phyloP scores from a whole-genome alignment of 2,113 vertebrate species.

The Sphaerodactylus townsendi region DNA sequence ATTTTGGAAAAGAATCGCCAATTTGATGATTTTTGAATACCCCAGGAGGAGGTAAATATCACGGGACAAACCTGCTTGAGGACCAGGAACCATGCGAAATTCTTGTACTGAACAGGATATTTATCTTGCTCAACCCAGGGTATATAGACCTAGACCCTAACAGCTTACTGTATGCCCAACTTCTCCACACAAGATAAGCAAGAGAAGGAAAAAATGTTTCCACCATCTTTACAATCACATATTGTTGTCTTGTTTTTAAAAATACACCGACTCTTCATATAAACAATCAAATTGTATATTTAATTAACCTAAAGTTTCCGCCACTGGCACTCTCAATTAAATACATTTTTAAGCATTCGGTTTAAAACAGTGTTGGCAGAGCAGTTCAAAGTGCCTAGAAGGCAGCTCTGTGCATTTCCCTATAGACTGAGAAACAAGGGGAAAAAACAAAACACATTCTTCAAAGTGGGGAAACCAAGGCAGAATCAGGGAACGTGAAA shows the following conservation, averaged over 20 bases:
- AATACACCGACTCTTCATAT: slow-evolving; percentile 30
- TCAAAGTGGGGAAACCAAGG: neutral
- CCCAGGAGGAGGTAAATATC: too few species aligned
- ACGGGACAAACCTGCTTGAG: too few species aligned
- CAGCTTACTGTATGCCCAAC: too few species aligned
- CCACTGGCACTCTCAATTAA: slow-evolving; percentile 62
- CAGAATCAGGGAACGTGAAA: neutral
- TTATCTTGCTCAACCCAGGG: too few species aligned
- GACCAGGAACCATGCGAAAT: too few species aligned
- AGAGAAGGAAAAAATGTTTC: too few species aligned
- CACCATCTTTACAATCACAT: neutral
- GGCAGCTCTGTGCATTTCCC: slow-evolving; percentile 49
- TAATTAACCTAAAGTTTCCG: slow-evolving; percentile 65
- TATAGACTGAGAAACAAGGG: slow-evolving; percentile 40
- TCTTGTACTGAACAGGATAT: too few species aligned
- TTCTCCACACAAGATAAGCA: too few species aligned
- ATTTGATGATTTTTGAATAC: too few species aligned
- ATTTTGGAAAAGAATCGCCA: too few species aligned
- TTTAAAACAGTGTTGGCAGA: slow-evolving; percentile 49
- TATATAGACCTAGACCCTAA: too few species aligned
- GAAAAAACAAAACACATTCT: slow-evolving; percentile 24
- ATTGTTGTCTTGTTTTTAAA: slow-evolving; percentile 27
- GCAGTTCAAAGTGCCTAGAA: slow-evolving; percentile 38
- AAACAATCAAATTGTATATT: slow-evolving; percentile 54
- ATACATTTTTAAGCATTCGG: slow-evolving; percentile 58